Conservation (phyloP, 2,888 invertebrate species). For the Limnephilus auricula region DNA sequence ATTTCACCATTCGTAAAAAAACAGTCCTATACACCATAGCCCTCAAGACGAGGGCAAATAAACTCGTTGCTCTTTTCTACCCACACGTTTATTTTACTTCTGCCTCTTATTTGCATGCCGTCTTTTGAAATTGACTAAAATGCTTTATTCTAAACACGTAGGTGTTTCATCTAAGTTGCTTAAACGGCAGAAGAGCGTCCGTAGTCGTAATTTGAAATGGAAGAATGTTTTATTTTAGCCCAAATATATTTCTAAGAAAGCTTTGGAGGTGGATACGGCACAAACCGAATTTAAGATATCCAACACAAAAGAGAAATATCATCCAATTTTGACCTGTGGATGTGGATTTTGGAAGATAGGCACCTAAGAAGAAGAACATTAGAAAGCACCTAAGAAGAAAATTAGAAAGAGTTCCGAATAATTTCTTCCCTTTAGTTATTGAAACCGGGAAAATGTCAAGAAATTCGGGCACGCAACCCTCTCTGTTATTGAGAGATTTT, state of each 20-base stretch:
- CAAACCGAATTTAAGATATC: background rate
- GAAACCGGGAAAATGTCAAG: background rate
- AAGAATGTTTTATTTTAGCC: conserved; percentile 2
- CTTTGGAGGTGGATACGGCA: background rate
- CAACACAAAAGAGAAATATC: background rate
- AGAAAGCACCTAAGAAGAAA: background rate
- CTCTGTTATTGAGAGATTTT: background rate
- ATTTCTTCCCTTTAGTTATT: background rate
- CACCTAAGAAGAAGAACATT: background rate
- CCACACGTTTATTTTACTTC: background rate
- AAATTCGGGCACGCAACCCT: background rate
- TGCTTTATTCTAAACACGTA: conserved; percentile 36
- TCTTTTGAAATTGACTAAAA: conserved; percentile 9
- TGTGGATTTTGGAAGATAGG: background rate
- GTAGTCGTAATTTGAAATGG: conserved; percentile 33
- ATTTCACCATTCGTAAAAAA: background rate
- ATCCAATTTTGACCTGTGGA: background rate
- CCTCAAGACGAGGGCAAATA: conserved; percentile 22
- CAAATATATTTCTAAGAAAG: background rate
- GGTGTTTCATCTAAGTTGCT: conserved; percentile 31
- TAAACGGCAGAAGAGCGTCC: conserved; percentile 25
- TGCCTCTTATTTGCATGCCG: background rate
- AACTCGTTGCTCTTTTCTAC: conserved; percentile 10
- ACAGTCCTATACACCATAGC: background rate
- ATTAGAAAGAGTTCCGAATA: background rate